phyloP scores from a whole-genome alignment of 2,797 vertebrate species.

The Alectoris magna region DNA sequence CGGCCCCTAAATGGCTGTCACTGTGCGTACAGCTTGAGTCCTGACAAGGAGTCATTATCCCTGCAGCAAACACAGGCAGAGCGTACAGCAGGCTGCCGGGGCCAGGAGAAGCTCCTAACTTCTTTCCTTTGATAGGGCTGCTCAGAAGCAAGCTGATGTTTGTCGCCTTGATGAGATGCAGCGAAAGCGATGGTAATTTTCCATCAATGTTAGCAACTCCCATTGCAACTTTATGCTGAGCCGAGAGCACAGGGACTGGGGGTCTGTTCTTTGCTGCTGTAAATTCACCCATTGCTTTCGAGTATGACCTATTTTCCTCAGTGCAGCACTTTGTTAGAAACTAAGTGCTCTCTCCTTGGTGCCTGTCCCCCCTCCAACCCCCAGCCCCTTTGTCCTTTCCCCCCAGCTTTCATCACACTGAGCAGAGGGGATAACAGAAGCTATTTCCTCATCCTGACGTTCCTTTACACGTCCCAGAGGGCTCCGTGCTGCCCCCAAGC shows the following conservation, averaged over 20 bases:
- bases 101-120: neutral
- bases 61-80: slow-evolving; percentile 8
- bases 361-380: neutral
- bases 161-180: neutral
- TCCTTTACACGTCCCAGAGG: too few species aligned
- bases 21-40: slow-evolving; percentile 22
- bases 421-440: neutral
- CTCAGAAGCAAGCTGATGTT: neutral
- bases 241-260: neutral
- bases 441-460: neutral
- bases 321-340: neutral
- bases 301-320: neutral
- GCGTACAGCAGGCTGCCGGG: neutral
- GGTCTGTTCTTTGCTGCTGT: neutral
- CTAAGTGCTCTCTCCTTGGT: neutral
- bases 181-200: neutral
- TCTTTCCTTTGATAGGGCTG: neutral
- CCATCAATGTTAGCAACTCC: neutral
- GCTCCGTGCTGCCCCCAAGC: neutral
- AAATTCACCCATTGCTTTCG: neutral
- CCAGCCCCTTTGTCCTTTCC: neutral
- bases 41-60: slow-evolving; percentile 60
- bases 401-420: neutral
- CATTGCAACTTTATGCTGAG: neutral
- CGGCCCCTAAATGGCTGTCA: slow-evolving; percentile 64